Evolutionary conservation across 2,888 invertebrate genomes (phyloP).

Genomic region (Idaea straminata): DNA sequence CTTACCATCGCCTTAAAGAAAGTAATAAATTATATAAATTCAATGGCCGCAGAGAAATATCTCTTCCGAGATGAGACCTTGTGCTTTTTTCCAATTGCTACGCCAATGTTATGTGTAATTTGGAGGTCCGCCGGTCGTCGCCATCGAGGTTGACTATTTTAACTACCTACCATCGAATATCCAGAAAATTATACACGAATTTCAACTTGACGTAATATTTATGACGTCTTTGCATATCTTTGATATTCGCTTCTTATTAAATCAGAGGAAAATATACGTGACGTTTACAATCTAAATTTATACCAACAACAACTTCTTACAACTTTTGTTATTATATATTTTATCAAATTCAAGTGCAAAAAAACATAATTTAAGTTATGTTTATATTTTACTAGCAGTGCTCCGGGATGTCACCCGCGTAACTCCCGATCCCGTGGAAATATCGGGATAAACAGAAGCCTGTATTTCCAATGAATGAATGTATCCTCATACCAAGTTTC

Average conservation of each 20-base stretch:
- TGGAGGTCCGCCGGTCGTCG: conserved; percentile 76
- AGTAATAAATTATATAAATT: not conserved
- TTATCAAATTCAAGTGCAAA: not conserved
- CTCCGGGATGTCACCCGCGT: too few relatives aligned
- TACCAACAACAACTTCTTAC: not conserved
- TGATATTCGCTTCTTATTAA: not conserved
- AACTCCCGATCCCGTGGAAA: too few relatives aligned
- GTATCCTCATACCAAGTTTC: too few relatives aligned
- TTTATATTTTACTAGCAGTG: not conserved
- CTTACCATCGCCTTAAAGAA: not conserved
- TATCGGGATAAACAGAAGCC: too few relatives aligned
- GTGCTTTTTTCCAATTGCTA: conserved; percentile 61
- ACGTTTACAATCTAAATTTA: not conserved
- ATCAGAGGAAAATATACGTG: not conserved
- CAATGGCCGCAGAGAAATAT: not conserved
- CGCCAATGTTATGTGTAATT: conserved; percentile 78
- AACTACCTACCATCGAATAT: conserved; percentile 32
- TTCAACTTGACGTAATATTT: not conserved
- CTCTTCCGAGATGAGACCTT: conserved; percentile 49
- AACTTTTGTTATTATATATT: not conserved
- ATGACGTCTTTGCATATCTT: not conserved
- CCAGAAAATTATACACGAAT: conserved; percentile 17
- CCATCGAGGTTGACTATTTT: conserved; percentile 52
- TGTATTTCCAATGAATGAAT: too few relatives aligned
- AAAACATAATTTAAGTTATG: not conserved